phyloP scores from a whole-genome alignment of 2,797 vertebrate genomes.

The Tadarida brasiliensis region DNA sequence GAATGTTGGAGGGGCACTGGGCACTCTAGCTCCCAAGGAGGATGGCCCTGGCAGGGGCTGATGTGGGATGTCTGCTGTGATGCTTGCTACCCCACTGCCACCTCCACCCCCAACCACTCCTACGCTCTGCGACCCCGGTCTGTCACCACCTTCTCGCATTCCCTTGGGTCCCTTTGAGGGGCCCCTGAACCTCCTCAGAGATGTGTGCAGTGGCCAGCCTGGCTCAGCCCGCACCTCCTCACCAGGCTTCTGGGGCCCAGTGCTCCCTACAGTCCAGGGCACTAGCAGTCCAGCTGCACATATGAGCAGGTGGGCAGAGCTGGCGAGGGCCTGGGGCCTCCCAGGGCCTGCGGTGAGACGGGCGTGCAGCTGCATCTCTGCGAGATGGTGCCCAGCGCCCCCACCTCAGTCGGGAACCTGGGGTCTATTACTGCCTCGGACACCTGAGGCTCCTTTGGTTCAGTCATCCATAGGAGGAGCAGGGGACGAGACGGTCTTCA shows the following conservation, averaged over 20 bases:
- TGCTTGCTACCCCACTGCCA: neutral
- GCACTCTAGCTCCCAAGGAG: neutral
- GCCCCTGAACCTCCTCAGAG: neutral
- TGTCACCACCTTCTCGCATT: neutral
- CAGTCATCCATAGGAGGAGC: neutral
- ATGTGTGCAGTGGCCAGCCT: neutral
- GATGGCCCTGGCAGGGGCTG: no score
- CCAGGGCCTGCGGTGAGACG: accelerated
- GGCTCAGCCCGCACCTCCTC: neutral
- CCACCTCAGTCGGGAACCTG: neutral
- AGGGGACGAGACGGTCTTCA: neutral
- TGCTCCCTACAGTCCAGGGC: neutral
- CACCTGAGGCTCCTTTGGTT: neutral
- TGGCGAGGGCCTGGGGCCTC: neutral
- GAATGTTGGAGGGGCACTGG: neutral
- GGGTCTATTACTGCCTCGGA: neutral
- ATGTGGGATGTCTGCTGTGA: accelerated
- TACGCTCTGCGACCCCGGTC: neutral
- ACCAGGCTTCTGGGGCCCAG: neutral
- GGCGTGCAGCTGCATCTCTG: neutral
- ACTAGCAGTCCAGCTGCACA: neutral
- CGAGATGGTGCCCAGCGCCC: neutral
- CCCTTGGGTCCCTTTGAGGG: neutral
- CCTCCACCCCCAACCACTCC: no score
- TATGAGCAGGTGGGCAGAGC: neutral